These are phyloP conservation scores for Drosophila mulleri DNA, from an alignment of 2,888 invertebrate species.

Conservation along the genomic window DNA sequence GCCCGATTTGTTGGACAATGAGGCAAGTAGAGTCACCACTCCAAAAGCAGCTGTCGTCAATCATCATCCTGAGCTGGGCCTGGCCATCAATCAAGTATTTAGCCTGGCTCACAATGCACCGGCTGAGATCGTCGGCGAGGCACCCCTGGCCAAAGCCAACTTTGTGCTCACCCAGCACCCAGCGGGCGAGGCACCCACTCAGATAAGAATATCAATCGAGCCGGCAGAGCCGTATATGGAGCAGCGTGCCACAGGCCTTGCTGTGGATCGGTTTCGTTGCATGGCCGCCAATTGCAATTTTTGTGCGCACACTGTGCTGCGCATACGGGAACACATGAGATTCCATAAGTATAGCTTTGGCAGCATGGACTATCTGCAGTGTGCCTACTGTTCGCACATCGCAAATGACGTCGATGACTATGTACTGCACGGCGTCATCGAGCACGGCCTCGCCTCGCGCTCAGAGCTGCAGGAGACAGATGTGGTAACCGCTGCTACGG, in stretches of 20 bases:
- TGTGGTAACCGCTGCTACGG: too few relatives aligned
- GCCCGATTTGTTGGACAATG: slow-evolving; percentile 48
- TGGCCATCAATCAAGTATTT: slow-evolving; percentile 70
- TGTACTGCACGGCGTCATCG: slow-evolving; percentile 66
- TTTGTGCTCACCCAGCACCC: slow-evolving; percentile 36
- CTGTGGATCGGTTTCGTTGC: slow-evolving; percentile 69
- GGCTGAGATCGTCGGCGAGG: background rate
- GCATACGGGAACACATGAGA: slow-evolving; percentile 78
- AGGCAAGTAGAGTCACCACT: background rate
- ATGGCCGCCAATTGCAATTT: slow-evolving; percentile 74
- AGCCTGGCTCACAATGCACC: slow-evolving; percentile 23
- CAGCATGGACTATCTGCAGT: slow-evolving; percentile 69
- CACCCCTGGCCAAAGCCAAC: slow-evolving; percentile 20
- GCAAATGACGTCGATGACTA: slow-evolving; percentile 70
- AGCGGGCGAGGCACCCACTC: slow-evolving; percentile 9
- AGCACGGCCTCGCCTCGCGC: slow-evolving; percentile 52
- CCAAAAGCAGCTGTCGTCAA: slow-evolving; percentile 13
- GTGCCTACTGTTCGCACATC: slow-evolving; percentile 67
- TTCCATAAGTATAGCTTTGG: slow-evolving; percentile 71
- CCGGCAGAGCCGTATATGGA: background rate
- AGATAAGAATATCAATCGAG: slow-evolving; percentile 70
- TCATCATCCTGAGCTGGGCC: slow-evolving; percentile 40
- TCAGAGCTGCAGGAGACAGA: slow-evolving; percentile 29
- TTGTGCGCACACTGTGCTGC: slow-evolving; percentile 65
- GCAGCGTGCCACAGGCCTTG: background rate